Base-by-base conservation (phyloP, 2,797 vertebrate species). In the Leptoclinus maculatus region DNA sequence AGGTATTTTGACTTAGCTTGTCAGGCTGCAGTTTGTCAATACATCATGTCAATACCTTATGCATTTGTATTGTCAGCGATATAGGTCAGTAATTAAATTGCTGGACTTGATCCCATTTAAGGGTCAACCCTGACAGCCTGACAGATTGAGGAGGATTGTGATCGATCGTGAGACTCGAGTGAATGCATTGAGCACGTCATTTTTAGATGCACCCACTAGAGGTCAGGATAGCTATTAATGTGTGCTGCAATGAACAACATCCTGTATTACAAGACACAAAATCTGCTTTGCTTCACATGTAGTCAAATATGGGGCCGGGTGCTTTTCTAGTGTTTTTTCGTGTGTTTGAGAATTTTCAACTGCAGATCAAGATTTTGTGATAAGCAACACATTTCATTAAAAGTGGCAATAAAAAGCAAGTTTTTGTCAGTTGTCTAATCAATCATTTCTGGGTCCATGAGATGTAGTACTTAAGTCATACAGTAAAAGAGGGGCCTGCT, bases 201-300 rank as follows among this genome's bases (percentile, higher is more conserved):
- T 34, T 60, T 45, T 3, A 13, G 21, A 68, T 19, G 23, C 2
- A 3, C 66, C 85, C 88, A 80, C 82, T 67, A 82, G 82, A 86
- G 74, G 79, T 81, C 84, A 88, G 77, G 2, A 65, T 60, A 77
- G 62, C 29, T 12, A 1, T 51, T 19, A 25, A n/a, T n/a, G 12
- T 66, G 25, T 9, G 0, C 13, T 60, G 7, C 21, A 16, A 51
- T 16, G 34, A 53, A 12, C 16, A 13, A 1, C 14, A 66, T 49
- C 32, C 19, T 79, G 6, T 23, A 23, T 25, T 21, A 17, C 25
- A 10, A 41, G 0, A 51, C 6, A 49, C 6, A 14, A 27, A 38
- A 43, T 60, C 25, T 0, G 2, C 21, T 43, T 27, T 57, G 10
- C 2, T 57, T 57, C 17, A 47, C 21, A 56, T 25, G 2, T 23